Conservation (phyloP, 2,797 vertebrate genomes). For the Phrynocephalus forsythii region DNA sequence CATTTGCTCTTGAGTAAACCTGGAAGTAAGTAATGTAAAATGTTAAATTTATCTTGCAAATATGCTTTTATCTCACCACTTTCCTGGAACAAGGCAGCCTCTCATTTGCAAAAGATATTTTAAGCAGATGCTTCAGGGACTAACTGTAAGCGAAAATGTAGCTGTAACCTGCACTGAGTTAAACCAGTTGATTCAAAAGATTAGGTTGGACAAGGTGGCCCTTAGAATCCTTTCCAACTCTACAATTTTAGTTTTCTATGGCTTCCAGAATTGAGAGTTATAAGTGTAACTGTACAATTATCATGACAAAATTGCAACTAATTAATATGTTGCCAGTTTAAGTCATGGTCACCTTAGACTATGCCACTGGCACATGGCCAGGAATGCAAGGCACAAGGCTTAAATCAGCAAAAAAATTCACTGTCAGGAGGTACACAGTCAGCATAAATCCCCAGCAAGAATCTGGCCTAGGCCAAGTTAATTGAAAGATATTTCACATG, state of each 20-base stretch:
- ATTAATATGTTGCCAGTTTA: too few species aligned
- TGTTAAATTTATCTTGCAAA: background rate
- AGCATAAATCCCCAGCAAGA: too few species aligned
- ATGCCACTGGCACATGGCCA: too few species aligned
- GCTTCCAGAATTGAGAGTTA: too few species aligned
- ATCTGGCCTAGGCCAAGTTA: background rate
- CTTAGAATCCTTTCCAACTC: too few species aligned
- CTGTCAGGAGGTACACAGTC: too few species aligned
- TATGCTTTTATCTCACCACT: background rate
- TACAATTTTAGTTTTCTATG: background rate
- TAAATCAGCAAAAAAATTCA: too few species aligned
- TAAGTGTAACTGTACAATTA: too few species aligned
- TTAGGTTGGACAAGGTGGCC: background rate
- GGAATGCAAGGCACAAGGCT: too few species aligned
- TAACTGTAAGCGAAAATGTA: background rate
- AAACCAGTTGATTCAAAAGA: background rate
- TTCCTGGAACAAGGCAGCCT: background rate
- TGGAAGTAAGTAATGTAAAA: conserved; percentile 62
- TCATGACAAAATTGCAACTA: too few species aligned
- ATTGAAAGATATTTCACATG: background rate
- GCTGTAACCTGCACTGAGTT: background rate
- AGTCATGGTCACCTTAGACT: too few species aligned
- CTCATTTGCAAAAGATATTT: background rate
- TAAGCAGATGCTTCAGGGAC: background rate
- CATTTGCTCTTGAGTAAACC: conserved; percentile 97